phyloP scores from a whole-genome alignment of 2,797 vertebrate species.

The Holocentrus rufus region DNA sequence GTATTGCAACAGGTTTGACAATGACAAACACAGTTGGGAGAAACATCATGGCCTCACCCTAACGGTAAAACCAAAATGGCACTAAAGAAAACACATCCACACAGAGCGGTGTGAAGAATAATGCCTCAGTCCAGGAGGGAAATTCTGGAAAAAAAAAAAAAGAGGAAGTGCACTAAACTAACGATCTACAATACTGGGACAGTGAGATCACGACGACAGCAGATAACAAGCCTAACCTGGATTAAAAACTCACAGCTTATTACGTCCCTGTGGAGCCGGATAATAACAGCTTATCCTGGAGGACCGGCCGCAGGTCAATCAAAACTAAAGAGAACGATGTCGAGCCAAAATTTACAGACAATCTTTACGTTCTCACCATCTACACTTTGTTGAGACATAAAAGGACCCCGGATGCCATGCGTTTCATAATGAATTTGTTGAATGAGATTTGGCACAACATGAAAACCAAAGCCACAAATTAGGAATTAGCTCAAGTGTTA shows the following conservation, averaged over 20 bases:
- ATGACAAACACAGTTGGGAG: slow-evolving; percentile 1
- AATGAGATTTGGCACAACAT: slow-evolving; percentile 54
- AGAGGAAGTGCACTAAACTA: slow-evolving; percentile 5
- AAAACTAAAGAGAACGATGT: slow-evolving; percentile 4
- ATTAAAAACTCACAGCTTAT: slow-evolving; percentile 16
- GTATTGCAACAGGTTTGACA: slow-evolving; percentile 50
- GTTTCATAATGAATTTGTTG: slow-evolving; percentile 10
- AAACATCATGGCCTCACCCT: slow-evolving; percentile 11
- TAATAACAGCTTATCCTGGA: neutral
- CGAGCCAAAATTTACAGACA: neutral
- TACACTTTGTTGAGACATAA: neutral
- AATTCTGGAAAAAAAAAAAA: neutral
- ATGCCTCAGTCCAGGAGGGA: neutral
- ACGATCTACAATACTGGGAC: slow-evolving; percentile 13
- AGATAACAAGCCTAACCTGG: slow-evolving; percentile 15
- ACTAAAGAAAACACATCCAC: neutral
- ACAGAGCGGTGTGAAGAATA: neutral
- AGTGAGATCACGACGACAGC: neutral
- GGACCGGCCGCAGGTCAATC: neutral
- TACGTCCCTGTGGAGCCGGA: slow-evolving; percentile 2
- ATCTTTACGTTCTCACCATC: neutral
- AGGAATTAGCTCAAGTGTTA: slow-evolving; percentile 49
- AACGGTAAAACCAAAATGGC: slow-evolving; percentile 7
- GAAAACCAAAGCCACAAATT: slow-evolving; percentile 55
- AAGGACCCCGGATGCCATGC: neutral